These are phyloP conservation scores for Zeugodacus cucurbitae DNA, from an alignment of 1,140 invertebrate genomes.

Conservation along the genomic window DNA sequence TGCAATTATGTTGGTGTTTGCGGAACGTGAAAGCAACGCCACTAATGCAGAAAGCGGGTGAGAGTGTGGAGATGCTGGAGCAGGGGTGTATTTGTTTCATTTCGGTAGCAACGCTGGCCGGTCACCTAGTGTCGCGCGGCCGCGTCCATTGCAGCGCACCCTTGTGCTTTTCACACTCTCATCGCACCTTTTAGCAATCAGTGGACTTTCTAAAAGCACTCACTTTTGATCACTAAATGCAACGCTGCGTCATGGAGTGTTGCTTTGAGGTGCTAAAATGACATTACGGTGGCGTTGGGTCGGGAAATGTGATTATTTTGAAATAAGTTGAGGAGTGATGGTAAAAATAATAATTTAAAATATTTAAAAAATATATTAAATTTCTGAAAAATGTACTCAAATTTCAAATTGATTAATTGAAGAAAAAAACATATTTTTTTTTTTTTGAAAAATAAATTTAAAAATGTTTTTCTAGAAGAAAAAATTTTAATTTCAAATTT, in stretches of 20 bases:
- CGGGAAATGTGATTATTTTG: not conserved
- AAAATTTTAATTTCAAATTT: no score
- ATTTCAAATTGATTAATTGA: no score
- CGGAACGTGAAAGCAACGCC: not conserved
- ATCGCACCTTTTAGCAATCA: not conserved
- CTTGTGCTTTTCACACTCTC: not conserved
- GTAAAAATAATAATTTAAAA: no score
- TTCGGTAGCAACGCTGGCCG: no score
- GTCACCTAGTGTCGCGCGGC: not conserved
- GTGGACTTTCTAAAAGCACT: not conserved
- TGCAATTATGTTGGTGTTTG: conserved; percentile 12
- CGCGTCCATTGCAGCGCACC: not conserved
- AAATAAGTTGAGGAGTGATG: not conserved
- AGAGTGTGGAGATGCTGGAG: no score
- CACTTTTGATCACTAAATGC: not conserved
- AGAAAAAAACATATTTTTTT: no score
- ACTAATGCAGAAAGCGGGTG: not conserved
- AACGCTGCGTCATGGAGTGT: not conserved
- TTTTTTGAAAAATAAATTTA: no score
- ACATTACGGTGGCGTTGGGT: not conserved
- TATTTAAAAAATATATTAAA: no score
- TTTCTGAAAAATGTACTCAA: no score
- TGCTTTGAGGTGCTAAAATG: not conserved
- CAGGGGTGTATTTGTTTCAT: no score
- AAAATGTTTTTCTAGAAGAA: no score